Evolutionary conservation across 2,888 invertebrate species (phyloP).

Genomic region (Carabus problematicus): DNA sequence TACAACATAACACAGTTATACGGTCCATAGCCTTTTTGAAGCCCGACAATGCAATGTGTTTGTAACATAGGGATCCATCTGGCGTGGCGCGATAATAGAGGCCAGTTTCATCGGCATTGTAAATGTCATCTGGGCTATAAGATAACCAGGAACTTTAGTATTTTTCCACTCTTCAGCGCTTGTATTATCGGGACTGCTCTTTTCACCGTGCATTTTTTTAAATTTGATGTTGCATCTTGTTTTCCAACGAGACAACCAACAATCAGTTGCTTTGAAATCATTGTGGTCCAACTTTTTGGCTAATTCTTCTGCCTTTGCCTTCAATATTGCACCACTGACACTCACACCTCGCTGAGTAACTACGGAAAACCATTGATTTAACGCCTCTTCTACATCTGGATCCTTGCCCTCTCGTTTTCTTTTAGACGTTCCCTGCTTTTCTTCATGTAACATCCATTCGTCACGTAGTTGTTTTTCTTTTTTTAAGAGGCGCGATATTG

Average conservation of each 20-base stretch:
- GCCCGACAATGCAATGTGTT: too few species aligned
- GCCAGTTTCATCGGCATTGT: constrained; percentile 44
- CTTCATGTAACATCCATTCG: constrained; percentile 43
- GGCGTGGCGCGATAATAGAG: too few species aligned
- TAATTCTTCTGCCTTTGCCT: too few species aligned
- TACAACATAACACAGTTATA: too few species aligned
- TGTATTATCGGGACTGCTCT: constrained; percentile 32
- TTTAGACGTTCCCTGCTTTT: constrained; percentile 46
- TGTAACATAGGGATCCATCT: too few species aligned
- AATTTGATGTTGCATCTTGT: constrained; percentile 47
- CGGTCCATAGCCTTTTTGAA: too few species aligned
- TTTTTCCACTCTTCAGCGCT: constrained; percentile 38
- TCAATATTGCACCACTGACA: too few species aligned
- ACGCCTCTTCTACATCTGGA: too few species aligned
- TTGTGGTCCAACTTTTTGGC: too few species aligned
- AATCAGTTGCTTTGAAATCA: constrained; percentile 48
- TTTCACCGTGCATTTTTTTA: too few species aligned
- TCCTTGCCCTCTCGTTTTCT: too few species aligned
- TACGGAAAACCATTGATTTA: constrained; percentile 47
- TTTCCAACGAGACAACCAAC: constrained; percentile 50
- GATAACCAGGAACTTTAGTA: constrained; percentile 39
- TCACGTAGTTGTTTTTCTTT: too few species aligned
- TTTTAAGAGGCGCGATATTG: constrained; percentile 44
- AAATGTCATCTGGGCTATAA: constrained; percentile 46
- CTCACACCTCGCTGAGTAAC: constrained; percentile 43